phyloP scores from a whole-genome alignment of 2,797 vertebrate genomes.

The Dendrocincla tyrannina region DNA sequence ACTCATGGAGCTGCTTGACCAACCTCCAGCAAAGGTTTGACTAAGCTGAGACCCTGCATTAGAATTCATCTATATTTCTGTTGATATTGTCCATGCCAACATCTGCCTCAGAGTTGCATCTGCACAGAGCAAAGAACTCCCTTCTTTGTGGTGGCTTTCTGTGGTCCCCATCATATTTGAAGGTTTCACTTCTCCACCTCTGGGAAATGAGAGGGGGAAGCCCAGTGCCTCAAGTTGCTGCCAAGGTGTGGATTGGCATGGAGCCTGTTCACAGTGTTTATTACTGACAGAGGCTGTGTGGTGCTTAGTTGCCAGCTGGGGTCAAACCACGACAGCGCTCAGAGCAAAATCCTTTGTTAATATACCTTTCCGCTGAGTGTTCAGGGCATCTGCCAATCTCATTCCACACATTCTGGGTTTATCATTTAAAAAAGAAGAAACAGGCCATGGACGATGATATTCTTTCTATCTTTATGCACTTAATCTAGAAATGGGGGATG shows the following conservation, averaged over 20 bases:
- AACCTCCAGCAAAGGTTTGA: not conserved
- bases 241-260: not conserved
- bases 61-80: not conserved
- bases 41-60: not conserved
- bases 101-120: not conserved
- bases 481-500: not conserved
- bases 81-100: not conserved
- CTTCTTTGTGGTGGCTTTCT: not conserved
- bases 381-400: not conserved
- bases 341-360: not conserved
- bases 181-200: not conserved
- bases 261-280: not conserved
- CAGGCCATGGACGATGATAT: not conserved
- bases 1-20: not conserved
- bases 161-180: not conserved
- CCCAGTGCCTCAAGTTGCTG: not conserved
- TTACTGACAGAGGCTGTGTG: not conserved
- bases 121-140: not conserved
- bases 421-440: not conserved
- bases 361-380: not conserved
- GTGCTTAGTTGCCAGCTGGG: not conserved
- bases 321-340: not conserved
- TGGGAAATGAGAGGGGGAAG: not conserved
- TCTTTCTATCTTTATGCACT: not conserved
- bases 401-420: not conserved